phyloP scores from a whole-genome alignment of 2,888 invertebrate genomes.

The Gari tellinella region DNA sequence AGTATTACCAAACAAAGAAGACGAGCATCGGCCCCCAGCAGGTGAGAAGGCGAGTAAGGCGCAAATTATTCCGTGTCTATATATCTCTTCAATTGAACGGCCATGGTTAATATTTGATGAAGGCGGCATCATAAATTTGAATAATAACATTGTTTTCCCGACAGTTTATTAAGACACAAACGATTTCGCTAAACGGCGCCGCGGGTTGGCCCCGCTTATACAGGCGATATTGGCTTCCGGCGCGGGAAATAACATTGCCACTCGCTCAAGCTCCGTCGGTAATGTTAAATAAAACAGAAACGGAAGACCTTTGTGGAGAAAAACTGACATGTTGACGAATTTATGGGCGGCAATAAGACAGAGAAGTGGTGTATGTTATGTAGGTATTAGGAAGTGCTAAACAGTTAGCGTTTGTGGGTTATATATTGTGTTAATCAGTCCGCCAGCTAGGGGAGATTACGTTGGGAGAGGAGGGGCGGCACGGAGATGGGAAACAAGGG shows the following conservation, averaged over 20 bases:
- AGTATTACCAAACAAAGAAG: too few relatives aligned
- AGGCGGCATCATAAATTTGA: conserved; percentile 56
- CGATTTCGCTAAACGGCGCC: conserved; percentile 40
- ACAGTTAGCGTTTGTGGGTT: too few relatives aligned
- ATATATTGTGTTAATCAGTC: too few relatives aligned
- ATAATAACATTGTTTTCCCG: conserved; percentile 46
- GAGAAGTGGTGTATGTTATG: too few relatives aligned
- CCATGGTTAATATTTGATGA: conserved; percentile 55
- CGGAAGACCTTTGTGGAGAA: background rate
- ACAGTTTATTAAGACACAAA: conserved; percentile 42
- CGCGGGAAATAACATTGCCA: too few relatives aligned
- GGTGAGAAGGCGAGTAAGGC: conserved; percentile 24
- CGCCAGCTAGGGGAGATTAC: too few relatives aligned
- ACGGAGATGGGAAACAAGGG: too few relatives aligned
- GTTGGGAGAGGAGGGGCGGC: too few relatives aligned
- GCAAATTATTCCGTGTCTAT: conserved; percentile 42
- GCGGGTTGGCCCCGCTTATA: conserved; percentile 1
- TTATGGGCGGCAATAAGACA: background rate
- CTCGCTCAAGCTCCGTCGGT: too few relatives aligned
- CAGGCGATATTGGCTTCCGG: too few relatives aligned
- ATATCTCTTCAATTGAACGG: conserved; percentile 43
- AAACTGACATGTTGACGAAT: conserved; percentile 10
- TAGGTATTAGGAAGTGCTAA: too few relatives aligned
- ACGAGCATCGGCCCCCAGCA: conserved; percentile 17
- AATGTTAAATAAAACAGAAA: conserved; percentile 4